Evolutionary conservation across 2,797 vertebrate genomes (phyloP).

Genomic region (Emydoidea blandingii): DNA sequence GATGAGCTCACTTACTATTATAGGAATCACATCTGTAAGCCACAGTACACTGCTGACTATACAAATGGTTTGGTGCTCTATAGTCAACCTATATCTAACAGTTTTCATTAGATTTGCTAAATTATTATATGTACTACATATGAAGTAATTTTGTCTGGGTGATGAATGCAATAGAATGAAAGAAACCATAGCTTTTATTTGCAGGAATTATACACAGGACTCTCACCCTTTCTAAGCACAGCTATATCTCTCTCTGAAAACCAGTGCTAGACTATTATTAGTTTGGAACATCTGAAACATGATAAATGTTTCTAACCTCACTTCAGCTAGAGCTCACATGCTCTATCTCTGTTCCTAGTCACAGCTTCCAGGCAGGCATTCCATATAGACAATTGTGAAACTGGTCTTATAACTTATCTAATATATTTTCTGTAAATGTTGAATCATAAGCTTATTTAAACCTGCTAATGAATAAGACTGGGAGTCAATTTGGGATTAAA

Average conservation of each 20-base stretch:
- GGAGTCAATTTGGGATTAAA: slow-evolving; percentile 76
- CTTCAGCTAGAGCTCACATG: slow-evolving; percentile 69
- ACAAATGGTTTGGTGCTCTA: slow-evolving; percentile 66
- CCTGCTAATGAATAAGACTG: slow-evolving; percentile 69
- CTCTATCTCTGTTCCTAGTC: slow-evolving; percentile 74
- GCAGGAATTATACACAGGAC: slow-evolving; percentile 57
- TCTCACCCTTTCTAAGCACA: slow-evolving; percentile 68
- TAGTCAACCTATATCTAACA: slow-evolving; percentile 60
- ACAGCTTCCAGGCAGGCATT: slow-evolving; percentile 76
- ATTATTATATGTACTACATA: slow-evolving; percentile 39
- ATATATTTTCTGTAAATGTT: slow-evolving; percentile 80
- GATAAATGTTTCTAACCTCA: slow-evolving; percentile 71
- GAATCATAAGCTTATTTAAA: slow-evolving; percentile 82
- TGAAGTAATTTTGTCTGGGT: slow-evolving; percentile 52
- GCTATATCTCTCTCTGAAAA: slow-evolving; percentile 71
- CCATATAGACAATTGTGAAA: slow-evolving; percentile 60
- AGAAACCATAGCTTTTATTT: slow-evolving; percentile 67
- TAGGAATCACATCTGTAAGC: slow-evolving; percentile 89
- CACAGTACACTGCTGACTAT: slow-evolving; percentile 76
- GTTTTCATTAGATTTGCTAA: slow-evolving; percentile 52
- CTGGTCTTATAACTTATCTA: slow-evolving; percentile 70
- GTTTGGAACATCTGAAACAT: slow-evolving; percentile 72
- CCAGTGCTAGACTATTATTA: slow-evolving; percentile 77
- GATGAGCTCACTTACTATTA: slow-evolving; percentile 93
- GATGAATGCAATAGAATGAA: slow-evolving; percentile 31